Conservation (phyloP, 2,797 vertebrate genomes). For the Bradypodion ventrale region DNA sequence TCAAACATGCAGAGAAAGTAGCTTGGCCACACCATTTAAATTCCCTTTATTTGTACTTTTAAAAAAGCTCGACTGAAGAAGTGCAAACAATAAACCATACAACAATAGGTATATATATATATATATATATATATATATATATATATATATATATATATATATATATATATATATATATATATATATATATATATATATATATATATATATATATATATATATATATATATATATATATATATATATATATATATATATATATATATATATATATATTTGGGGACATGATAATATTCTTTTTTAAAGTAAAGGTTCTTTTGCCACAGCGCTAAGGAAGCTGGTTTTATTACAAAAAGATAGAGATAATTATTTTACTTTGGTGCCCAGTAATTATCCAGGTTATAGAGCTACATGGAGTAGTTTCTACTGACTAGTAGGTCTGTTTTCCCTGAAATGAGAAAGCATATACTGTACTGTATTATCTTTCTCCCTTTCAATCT, state of each 20-base stretch:
- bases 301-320: constrained; percentile 45
- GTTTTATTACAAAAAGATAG: constrained; percentile 23
- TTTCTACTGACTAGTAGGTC: background rate
- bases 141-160: constrained; percentile 71
- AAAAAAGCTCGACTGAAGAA: constrained; percentile 70
- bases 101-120: constrained; percentile 69
- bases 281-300: constrained; percentile 61
- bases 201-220: constrained; percentile 71
- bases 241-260: constrained; percentile 71
- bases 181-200: constrained; percentile 71
- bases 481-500: background rate
- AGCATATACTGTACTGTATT: background rate
- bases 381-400: background rate
- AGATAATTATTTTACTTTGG: background rate
- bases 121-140: constrained; percentile 72
- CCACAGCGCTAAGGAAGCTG: constrained; percentile 22
- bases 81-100: constrained; percentile 64
- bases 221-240: constrained; percentile 71
- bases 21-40: constrained; percentile 72
- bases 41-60: constrained; percentile 71
- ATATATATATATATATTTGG: constrained; percentile 69
- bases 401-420: background rate
- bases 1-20: constrained; percentile 78
- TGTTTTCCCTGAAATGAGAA: background rate
- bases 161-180: constrained; percentile 71